Evolutionary conservation across 2,888 invertebrate genomes (phyloP).

Genomic region (Balanococcus diminutus): DNA sequence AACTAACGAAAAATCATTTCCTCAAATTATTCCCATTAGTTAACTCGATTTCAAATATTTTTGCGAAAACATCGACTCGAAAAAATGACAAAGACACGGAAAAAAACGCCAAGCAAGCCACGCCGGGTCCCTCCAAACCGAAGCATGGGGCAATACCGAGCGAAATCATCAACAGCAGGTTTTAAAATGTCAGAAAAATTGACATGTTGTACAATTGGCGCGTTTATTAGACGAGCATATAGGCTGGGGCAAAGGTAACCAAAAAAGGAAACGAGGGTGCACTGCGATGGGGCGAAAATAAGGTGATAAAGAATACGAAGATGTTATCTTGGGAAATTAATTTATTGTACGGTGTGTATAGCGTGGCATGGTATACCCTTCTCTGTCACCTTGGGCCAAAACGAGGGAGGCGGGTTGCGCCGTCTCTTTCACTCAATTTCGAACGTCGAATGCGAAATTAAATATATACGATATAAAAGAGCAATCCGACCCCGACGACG

Average conservation of each 20-base stretch:
- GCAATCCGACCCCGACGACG: background rate
- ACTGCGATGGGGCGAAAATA: background rate
- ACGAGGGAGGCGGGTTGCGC: background rate
- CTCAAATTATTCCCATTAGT: no score
- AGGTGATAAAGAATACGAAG: background rate
- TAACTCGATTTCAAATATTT: no score
- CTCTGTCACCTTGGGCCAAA: no score
- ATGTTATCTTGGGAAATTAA: slow-evolving; percentile 9
- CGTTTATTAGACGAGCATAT: background rate
- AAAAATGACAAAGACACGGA: no score
- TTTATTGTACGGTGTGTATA: background rate
- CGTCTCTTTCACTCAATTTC: background rate
- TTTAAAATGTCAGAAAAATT: background rate
- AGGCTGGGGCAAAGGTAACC: no score
- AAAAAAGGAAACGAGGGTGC: no score
- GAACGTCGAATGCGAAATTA: background rate
- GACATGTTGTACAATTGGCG: background rate
- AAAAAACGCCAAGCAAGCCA: no score
- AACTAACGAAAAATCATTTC: no score
- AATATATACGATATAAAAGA: background rate
- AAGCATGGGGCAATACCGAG: no score
- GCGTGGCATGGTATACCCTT: background rate
- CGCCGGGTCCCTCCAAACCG: no score
- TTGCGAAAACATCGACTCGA: no score
- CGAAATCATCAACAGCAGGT: no score